Evolutionary conservation across 1,140 invertebrate genomes (phyloP), one percentile per base, ranked within the genome.

Genomic region (Drosophila suzukii): DNA sequence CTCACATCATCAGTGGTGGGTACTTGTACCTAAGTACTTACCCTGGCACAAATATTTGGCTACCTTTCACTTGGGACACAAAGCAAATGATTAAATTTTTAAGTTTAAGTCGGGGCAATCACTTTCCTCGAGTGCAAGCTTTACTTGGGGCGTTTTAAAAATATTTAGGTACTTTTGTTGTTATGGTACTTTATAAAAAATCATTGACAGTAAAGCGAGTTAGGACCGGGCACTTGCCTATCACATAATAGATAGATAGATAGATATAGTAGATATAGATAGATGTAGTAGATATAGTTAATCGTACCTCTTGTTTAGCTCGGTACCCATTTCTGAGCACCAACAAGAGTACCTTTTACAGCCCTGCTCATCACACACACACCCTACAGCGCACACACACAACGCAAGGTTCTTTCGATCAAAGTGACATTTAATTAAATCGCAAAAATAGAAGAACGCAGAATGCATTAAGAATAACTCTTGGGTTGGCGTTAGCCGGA

Each of bases 341-440:
- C 7, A 32, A 17, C 46, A 57, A 4, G 36, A 13, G 36, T 38
- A 5, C 4, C 15, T 44, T 7, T 44, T 20, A 3, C 15, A 11
- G n/a, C 7, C 2, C 39, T 41, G 39, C n/a, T 43, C 39, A 15
- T 43, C 39, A 36, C 61, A 56, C 17, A 54, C 43, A 13, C 10
- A 39, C 20, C 20, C 20, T 1, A 20, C 20, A 20, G 20, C 20
- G 20, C 20, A 20, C 20, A 2, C 27, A 24, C 43, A 13, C 10
- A 39, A 49, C 56, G 59, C 74, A 78, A 53, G 75, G 54, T 85
- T 85, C 78, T 78, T 81, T 61, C 65, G 75, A 85, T 85, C 82
- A 86, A 85, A 85, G 70, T 81, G 77, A 78, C 82, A 85, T 85
- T 85, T 85, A 81, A 85, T 85, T 85, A 85, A 85, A 85, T 85